Evolutionary conservation across 2,113 vertebrate genomes (phyloP).

Genomic region (Oryzias melastigma): DNA sequence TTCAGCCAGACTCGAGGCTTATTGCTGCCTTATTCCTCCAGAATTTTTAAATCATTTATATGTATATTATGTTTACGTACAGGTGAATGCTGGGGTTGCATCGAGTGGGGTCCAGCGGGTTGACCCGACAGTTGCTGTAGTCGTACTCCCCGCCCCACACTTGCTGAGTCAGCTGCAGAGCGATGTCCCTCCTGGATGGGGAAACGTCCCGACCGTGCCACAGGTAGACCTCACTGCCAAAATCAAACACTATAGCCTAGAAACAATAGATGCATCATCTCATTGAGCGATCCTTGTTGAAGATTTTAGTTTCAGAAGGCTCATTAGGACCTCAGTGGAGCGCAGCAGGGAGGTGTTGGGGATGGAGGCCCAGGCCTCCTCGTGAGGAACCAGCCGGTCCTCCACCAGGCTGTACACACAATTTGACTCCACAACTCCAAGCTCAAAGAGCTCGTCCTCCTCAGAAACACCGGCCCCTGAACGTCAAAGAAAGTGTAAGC

Average conservation of each 20-base stretch:
- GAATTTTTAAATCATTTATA: too few relatives aligned
- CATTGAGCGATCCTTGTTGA: too few relatives aligned
- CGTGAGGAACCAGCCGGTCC: constrained; percentile 76
- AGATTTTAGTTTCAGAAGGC: not conserved
- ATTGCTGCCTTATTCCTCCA: too few relatives aligned
- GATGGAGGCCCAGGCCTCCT: constrained; percentile 75
- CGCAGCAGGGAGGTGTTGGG: constrained; percentile 69
- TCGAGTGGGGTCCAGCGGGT: constrained; percentile 75
- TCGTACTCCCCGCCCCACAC: constrained; percentile 78
- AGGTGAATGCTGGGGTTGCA: constrained; percentile 41
- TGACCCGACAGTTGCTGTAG: constrained; percentile 80
- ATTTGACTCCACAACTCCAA: constrained; percentile 78
- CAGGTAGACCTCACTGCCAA: constrained; percentile 81
- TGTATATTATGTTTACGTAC: too few relatives aligned
- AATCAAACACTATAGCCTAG: constrained; percentile 81
- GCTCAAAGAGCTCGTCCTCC: constrained; percentile 78
- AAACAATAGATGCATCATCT: not conserved
- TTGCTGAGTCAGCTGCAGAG: constrained; percentile 76
- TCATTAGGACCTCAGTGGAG: constrained; percentile 66
- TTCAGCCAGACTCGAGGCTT: too few relatives aligned
- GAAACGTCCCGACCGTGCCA: constrained; percentile 77
- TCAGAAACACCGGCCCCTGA: constrained; percentile 65
- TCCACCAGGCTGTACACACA: constrained; percentile 78
- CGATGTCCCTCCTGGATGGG: constrained; percentile 61
- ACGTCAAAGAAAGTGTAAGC: not conserved